These are phyloP conservation scores for Drosophila pruinosa DNA, from an alignment of 1,140 invertebrate genomes.

Conservation along the genomic window DNA sequence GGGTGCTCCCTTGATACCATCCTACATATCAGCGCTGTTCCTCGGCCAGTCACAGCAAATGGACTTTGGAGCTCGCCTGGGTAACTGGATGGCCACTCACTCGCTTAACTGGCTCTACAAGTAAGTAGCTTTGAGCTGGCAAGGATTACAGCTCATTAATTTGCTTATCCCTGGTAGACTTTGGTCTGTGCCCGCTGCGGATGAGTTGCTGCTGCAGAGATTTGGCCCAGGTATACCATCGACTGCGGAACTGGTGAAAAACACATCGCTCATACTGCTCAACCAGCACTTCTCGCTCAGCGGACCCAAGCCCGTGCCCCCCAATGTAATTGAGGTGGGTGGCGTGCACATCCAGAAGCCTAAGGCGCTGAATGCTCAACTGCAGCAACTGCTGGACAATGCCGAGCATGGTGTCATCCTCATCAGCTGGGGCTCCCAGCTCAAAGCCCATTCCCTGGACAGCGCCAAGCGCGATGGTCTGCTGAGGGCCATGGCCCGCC, in stretches of 20 bases:
- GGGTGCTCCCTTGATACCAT: slow-evolving; percentile 85
- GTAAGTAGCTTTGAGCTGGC: slow-evolving; percentile 19
- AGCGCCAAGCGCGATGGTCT: slow-evolving; percentile 84
- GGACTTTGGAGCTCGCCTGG: slow-evolving; percentile 82
- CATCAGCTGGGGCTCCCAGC: slow-evolving; percentile 88
- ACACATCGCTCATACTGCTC: slow-evolving; percentile 85
- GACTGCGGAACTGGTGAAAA: slow-evolving; percentile 84
- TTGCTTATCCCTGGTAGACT: slow-evolving; percentile 6
- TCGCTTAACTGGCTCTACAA: slow-evolving; percentile 65
- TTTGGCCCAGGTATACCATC: slow-evolving; percentile 84
- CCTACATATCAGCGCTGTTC: slow-evolving; percentile 85
- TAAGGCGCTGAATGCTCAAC: slow-evolving; percentile 84
- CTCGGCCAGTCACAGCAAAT: slow-evolving; percentile 84
- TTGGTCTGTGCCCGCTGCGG: slow-evolving; percentile 41
- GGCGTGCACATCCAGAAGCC: slow-evolving; percentile 86
- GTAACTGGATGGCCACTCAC: slow-evolving; percentile 79
- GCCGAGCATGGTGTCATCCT: slow-evolving; percentile 87
- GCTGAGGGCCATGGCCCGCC: slow-evolving; percentile 84
- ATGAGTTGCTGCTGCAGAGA: slow-evolving; percentile 54
- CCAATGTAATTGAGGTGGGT: slow-evolving; percentile 87
- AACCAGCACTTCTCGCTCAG: slow-evolving; percentile 87
- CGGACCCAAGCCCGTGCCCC: slow-evolving; percentile 85
- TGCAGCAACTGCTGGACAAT: slow-evolving; percentile 87
- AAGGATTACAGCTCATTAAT: background rate
- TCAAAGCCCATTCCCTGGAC: slow-evolving; percentile 86